phyloP scores from a whole-genome alignment of 2,888 invertebrate genomes.

The Caenorhabditis parvicauda region DNA sequence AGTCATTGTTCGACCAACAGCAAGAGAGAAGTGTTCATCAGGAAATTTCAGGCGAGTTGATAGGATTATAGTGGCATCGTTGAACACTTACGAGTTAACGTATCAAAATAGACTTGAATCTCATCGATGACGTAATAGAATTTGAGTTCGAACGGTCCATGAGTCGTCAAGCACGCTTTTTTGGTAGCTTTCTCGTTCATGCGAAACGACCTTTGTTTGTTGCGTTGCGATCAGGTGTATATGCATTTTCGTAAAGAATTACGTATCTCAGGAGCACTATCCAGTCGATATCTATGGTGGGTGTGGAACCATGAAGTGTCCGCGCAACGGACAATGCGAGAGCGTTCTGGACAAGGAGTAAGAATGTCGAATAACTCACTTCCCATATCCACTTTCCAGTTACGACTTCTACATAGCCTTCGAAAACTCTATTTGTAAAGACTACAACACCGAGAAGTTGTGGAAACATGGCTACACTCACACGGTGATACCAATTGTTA shows the following conservation, averaged over 20 bases:
- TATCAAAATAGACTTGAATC: not conserved
- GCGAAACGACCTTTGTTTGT: too few relatives aligned
- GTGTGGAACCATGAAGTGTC: conserved; percentile 52
- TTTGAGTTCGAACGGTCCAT: too few relatives aligned
- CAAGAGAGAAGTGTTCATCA: conserved; percentile 43
- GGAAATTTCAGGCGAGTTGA: conserved; percentile 37
- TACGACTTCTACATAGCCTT: conserved; percentile 58
- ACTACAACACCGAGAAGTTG: conserved; percentile 62
- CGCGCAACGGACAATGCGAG: conserved; percentile 45
- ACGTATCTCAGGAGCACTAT: conserved; percentile 38
- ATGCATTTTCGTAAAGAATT: too few relatives aligned
- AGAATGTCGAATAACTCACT: conserved; percentile 6
- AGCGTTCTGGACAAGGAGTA: conserved; percentile 49
- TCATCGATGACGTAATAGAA: too few relatives aligned
- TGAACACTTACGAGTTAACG: conserved; percentile 3
- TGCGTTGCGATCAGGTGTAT: too few relatives aligned
- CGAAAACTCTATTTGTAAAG: conserved; percentile 61
- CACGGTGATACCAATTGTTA: conserved; percentile 54
- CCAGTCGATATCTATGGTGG: conserved; percentile 56
- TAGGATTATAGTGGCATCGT: not conserved
- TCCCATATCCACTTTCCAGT: conserved; percentile 26
- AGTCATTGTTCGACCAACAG: conserved; percentile 54
- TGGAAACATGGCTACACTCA: conserved; percentile 57
- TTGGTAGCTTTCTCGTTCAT: too few relatives aligned
- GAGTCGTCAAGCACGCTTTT: not conserved